Base-by-base conservation (phyloP, 2,888 invertebrate genomes). In the Spodoptera littoralis region DNA sequence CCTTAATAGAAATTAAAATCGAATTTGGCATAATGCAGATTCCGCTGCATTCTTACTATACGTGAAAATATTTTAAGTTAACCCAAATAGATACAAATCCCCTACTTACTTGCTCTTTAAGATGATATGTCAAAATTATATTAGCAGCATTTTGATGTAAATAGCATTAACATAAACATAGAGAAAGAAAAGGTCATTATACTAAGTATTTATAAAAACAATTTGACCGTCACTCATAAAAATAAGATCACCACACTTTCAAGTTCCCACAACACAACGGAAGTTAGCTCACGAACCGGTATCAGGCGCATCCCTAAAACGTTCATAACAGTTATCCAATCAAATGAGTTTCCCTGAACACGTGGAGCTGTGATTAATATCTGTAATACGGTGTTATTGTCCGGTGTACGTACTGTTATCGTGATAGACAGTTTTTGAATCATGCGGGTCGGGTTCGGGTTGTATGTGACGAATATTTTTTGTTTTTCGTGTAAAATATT, bases 391-490 rank as follows among this genome's bases (percentile, higher is more conserved):
- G 71, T 70, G 76, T 79, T 79, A 74, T 74, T 78, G 74, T 76
- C 76, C 79, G 54, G 68, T 64, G 82, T 56, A 30, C 12, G 50
- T 70, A 54, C 72, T 60, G 73, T 81, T 82, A 82, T 84, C 82
- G 85, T 84, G 88, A 90, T 88, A 84, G 85, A 84, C 84, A 83
- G 75, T 77, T 80, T 27, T 82, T 69, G 78, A 77, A 87, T 88
- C 88, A 92, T 92, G 92, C 92, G 92, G 92, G 92, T 80, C 56
- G 52, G 3, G 84, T 83, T 82, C 87, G 70, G 88, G 8, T 55
- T 74, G 1, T 44, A 57, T 83, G 70, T 54, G 83, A 54, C 84
- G 84, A 87, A 85, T 70, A 22, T 27, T 18, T 4, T 18, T 0
- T 24, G 11, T 41, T 18, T 18, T 18, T 1, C 18, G 18, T 18